Base-by-base conservation (phyloP, 2,113 vertebrate genomes). In the Rhea americana region DNA sequence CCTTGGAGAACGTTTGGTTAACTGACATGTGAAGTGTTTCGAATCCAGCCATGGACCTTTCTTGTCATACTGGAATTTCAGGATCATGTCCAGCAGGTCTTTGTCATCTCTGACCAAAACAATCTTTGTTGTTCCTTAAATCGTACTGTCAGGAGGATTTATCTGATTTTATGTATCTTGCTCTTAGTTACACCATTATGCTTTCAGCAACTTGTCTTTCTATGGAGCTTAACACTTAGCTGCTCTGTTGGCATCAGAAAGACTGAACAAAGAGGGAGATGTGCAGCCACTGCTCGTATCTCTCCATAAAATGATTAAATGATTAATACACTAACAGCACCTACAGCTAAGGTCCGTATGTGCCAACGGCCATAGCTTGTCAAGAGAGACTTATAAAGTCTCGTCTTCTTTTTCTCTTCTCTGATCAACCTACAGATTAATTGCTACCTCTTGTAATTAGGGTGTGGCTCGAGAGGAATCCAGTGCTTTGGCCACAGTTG, bases 271-370 rank as follows among this genome's bases (percentile, higher is more conserved):
- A 59, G n/a, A 4, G 13, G 67, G 59, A 48, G 17, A 45, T 6
- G 9, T 7, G 14, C n/a, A 56, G 47, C 13, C 11, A 5, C 35
- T 79, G 35, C 16, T 47, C 3, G 0, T 35, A 35, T 35, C 35
- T 35, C 35, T 35, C 35, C 35, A 35, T 35, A 35, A 35, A 35
- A 35, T 82, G 41, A 59, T 58, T 30, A 35, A 41, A 13, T 14
- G 0, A 30, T 45, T 45, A 18, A 30, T 45, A 5, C 11, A 68
- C 8, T 32, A 13, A 24, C 32, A 41, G 59, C 39, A 51, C 30
- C 28, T 58, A 19, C 4, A 47, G 58, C 4, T 68, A 56, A 51
- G 4, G 48, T 14, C 39, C 2, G 0, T 51, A 2, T 56, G 37
- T 90, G 32, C 84, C 74, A 82, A 25, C 1, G 63, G 62, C 43